These are phyloP conservation scores for Crypturellus undulatus DNA, from an alignment of 2,113 vertebrate species.

Conservation along the genomic window DNA sequence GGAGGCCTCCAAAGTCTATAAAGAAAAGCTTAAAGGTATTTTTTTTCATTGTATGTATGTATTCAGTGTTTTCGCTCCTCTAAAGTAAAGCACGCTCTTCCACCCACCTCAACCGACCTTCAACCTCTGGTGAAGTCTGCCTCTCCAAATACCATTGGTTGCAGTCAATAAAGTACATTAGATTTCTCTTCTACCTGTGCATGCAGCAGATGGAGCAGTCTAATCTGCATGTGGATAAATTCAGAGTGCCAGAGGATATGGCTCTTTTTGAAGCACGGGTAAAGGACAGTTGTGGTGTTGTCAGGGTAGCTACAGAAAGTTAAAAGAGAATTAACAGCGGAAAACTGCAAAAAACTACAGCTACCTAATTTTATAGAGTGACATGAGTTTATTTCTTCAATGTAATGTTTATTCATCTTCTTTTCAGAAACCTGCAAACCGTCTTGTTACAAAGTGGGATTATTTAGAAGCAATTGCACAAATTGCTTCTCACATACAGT, in stretches of 20 bases:
- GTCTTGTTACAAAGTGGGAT: conserved; percentile 13
- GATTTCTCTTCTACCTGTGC: not conserved
- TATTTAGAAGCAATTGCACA: conserved; percentile 54
- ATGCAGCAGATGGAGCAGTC: not conserved
- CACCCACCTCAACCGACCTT: not conserved
- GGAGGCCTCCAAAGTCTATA: not conserved
- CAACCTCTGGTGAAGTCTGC: not conserved
- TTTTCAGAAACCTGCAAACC: not conserved
- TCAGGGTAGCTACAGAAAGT: not conserved
- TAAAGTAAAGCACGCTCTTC: not conserved
- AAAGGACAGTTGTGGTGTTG: fast-evolving
- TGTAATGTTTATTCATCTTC: not conserved
- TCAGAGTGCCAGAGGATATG: not conserved
- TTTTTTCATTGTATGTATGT: not conserved
- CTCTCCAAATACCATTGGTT: not conserved
- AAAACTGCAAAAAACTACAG: not conserved
- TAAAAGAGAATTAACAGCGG: not conserved
- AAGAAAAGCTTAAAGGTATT: not conserved
- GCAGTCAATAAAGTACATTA: not conserved
- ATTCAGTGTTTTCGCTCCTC: not conserved
- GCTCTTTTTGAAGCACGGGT: not conserved
- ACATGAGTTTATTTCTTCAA: not conserved
- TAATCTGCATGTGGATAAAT: not conserved
- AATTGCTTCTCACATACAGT: conserved; percentile 47
- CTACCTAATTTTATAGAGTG: not conserved